phyloP scores from a whole-genome alignment of 2,888 invertebrate genomes.

The Thalpophila matura region DNA sequence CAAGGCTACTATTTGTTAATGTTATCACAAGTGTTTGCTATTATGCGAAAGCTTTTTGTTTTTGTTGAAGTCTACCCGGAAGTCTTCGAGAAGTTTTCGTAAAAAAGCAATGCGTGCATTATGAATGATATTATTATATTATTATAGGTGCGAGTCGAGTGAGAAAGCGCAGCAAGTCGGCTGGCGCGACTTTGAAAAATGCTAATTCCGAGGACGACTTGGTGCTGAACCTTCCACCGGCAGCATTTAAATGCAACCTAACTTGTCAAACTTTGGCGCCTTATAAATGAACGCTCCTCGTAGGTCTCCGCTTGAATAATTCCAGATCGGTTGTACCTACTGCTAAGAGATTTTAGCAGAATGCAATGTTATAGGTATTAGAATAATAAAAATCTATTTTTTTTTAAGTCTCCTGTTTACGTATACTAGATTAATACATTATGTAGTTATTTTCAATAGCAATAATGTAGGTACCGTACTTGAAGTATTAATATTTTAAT shows the following conservation, averaged over 20 bases:
- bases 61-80: constrained; percentile 61
- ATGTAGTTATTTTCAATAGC: constrained; percentile 11
- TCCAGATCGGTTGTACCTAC: constrained; percentile 29
- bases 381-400: constrained; percentile 27
- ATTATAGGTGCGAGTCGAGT: constrained; percentile 8
- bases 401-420: constrained; percentile 26
- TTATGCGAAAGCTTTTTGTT: constrained; percentile 66
- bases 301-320: constrained; percentile 62
- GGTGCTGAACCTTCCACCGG: constrained; percentile 66
- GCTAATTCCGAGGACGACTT: constrained; percentile 75
- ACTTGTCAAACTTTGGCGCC: constrained; percentile 83
- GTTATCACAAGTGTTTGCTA: constrained; percentile 64
- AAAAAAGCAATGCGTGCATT: constrained; percentile 29
- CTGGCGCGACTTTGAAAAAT: constrained; percentile 81
- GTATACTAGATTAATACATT: not conserved
- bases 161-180: constrained; percentile 65
- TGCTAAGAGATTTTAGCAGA: constrained; percentile 13
- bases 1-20: constrained; percentile 62
- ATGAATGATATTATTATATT: constrained; percentile 24
- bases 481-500: constrained; percentile 30
- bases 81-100: constrained; percentile 38
- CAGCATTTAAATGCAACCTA: constrained; percentile 84
- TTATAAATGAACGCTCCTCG: constrained; percentile 78
- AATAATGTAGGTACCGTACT: constrained; percentile 1
- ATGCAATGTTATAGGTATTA: constrained; percentile 15